Evolutionary conservation across 2,113 vertebrate genomes (phyloP), one percentile per base, ranked within the genome.

Genomic region (Origma solitaria): DNA sequence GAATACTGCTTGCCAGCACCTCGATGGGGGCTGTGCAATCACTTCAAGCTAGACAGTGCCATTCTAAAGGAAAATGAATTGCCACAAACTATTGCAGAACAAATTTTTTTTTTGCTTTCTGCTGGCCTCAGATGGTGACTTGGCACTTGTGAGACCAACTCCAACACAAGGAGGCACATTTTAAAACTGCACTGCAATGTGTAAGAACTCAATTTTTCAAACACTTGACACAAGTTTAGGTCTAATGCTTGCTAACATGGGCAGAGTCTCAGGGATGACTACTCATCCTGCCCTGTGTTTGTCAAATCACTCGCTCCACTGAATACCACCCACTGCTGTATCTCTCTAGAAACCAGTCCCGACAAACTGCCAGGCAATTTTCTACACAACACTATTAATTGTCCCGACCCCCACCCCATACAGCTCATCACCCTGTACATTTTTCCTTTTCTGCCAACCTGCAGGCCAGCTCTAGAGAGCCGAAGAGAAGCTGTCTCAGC

Each of bases 21-120:
- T 49, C 0, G 0, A 11, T 7, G 3, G 21, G 20, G 10, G 5
- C 35, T 24, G 27, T 45, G 10, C 40, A 73, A 12, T 49, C 50
- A 37, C 87, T 45, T 31, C 40, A 49, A 73, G 40, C 22, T n/a
- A 33, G 50, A 28, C 50, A 47, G 40, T 4, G n/a, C 30, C 80
- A 18, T 19, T 89, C 53, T 38, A 49, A 42, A 86, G 40, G 5
- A 53, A 58, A 72, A 65, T 9, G 6, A 84, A 65, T 25, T 82
- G 17, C 42, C 33, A 40, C 30, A 42, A 62, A n/a, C 42, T 25
- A 66, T 24, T 2, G 2, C 40, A 66, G 38, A 90, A 72, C 13
- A 72, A 82, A 4, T 21, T 5, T 13, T 51, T 51, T n/a, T 76
- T 86, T 60, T 71, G 8, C 40, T 70, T 86, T 84, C 64, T 70